Conservation (phyloP, 2,113 vertebrate genomes). For the Steatornis caripensis region DNA sequence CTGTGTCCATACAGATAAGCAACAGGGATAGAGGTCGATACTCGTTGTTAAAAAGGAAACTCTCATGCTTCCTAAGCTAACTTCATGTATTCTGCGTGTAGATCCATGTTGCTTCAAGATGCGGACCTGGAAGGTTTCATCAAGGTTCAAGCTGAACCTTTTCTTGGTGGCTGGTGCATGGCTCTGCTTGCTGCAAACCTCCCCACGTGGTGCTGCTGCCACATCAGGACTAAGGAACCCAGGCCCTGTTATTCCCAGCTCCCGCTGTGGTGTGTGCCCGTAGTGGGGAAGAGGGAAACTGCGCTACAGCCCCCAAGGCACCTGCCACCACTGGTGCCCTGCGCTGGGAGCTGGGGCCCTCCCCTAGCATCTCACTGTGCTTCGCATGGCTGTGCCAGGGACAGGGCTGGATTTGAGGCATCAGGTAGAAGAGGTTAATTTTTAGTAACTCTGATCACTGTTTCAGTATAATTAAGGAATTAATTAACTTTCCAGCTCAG, state of each 20-base stretch:
- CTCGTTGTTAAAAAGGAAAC: background rate
- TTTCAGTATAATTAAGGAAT: background rate
- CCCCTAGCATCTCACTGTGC: background rate
- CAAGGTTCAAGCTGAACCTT: background rate
- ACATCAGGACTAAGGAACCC: background rate
- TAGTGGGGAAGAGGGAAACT: no score
- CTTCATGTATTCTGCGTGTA: background rate
- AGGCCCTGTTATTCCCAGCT: background rate
- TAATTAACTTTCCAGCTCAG: background rate
- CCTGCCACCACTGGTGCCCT: fast-evolving
- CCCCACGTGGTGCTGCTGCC: background rate
- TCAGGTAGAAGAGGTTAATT: background rate
- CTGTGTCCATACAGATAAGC: background rate
- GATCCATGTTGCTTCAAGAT: background rate
- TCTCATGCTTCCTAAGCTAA: background rate
- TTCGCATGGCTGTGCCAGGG: background rate
- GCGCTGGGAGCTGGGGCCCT: background rate
- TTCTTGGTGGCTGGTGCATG: background rate
- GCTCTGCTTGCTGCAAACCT: background rate
- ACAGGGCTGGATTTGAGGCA: background rate
- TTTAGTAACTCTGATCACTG: background rate
- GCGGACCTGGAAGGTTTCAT: background rate
- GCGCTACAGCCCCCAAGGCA: background rate
- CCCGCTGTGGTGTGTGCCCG: background rate
- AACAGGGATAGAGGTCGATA: background rate